Evolutionary conservation across 2,113 vertebrate species (phyloP).

Genomic region (Neolamprologus ventralis): DNA sequence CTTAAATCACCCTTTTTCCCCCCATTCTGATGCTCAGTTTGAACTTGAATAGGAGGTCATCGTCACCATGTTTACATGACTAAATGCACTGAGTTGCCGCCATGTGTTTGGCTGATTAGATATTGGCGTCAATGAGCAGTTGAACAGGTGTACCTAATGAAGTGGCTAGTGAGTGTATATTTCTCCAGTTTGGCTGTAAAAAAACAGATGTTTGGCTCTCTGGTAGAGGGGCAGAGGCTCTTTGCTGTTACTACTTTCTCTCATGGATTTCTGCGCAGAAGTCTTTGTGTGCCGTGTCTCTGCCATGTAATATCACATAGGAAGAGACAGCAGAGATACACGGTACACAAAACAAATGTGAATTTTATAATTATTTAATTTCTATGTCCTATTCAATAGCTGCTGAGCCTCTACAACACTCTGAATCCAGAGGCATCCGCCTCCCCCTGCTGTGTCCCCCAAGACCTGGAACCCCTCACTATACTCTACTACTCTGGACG

Average conservation of each 20-base stretch:
- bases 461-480: conserved; percentile 90
- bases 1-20: background rate
- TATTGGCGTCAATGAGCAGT: background rate
- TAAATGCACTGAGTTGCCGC: background rate
- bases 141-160: background rate
- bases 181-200: background rate
- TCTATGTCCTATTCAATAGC: conserved; percentile 58
- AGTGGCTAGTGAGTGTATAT: background rate
- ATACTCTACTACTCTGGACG: conserved; percentile 92
- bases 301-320: background rate
- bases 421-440: conserved; percentile 88
- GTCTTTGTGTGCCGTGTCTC: background rate
- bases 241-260: background rate
- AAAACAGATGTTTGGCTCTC: background rate
- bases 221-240: background rate
- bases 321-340: background rate
- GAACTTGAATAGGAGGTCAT: background rate
- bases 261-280: background rate
- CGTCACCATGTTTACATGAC: background rate
- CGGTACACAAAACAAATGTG: background rate
- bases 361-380: background rate
- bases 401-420: conserved; percentile 90
- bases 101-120: background rate
- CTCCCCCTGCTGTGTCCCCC: conserved; percentile 89
- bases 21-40: background rate